Percentiles rank a stretch among this genome's conserved stretches.
Conservation (phyloP, 1,140 invertebrate genomes). For the Steinernema khuongi region DNA sequence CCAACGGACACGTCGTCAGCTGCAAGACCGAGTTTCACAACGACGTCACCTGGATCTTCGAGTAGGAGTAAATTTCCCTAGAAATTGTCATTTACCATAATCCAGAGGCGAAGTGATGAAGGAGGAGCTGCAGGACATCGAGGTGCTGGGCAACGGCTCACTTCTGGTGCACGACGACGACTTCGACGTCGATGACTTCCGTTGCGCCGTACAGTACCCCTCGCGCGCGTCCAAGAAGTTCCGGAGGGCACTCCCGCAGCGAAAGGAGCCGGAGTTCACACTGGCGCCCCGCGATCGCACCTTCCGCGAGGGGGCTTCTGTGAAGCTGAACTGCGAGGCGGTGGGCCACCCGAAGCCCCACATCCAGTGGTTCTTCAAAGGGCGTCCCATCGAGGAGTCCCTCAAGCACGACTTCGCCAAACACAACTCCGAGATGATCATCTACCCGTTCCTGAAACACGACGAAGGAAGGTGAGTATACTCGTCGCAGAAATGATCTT, state of each 20-base stretch:
- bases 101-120: not conserved
- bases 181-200: slow-evolving; percentile 6
- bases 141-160: not conserved
- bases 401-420: slow-evolving; percentile 43
- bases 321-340: slow-evolving; percentile 54
- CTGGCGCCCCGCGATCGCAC: slow-evolving; percentile 7
- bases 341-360: slow-evolving; percentile 46
- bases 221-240: not conserved
- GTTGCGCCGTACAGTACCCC: not conserved
- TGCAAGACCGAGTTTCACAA: not conserved
- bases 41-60: not conserved
- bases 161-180: not conserved
- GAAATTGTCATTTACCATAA: not conserved
- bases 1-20: not conserved
- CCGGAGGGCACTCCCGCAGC: not conserved
- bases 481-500: too few relatives aligned
- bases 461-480: slow-evolving; percentile 49
- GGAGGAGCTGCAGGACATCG: not conserved
- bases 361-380: slow-evolving; percentile 54
- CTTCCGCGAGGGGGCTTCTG: slow-evolving; percentile 50
- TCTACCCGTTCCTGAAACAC: slow-evolving; percentile 57
- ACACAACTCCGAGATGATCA: slow-evolving; percentile 44
- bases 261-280: not conserved
- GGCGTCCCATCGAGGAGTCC: slow-evolving; percentile 35
- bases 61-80: not conserved